These are phyloP conservation scores for Dicerorhinus sumatrensis DNA, from an alignment of 2,113 vertebrate species.

Conservation along the genomic window DNA sequence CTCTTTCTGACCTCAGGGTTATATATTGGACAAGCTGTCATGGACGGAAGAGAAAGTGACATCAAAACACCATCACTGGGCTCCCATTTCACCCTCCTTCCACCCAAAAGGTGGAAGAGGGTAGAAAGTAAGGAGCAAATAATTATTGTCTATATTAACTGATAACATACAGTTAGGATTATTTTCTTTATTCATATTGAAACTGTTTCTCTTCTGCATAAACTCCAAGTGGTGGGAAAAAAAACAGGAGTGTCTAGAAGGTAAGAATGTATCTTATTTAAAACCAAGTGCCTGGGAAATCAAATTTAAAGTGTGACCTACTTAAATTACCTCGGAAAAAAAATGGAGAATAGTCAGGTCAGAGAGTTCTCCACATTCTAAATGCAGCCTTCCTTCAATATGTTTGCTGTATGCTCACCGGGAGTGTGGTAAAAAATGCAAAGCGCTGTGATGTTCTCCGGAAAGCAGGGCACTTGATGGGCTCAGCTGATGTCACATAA, in stretches of 20 bases:
- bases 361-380: slow-evolving; percentile 20
- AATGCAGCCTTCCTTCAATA: neutral
- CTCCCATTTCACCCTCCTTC: neutral
- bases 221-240: neutral
- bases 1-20: neutral
- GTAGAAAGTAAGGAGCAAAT: neutral
- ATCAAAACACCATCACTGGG: neutral
- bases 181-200: slow-evolving; percentile 10
- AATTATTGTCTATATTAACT: neutral
- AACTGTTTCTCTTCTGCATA: slow-evolving; percentile 2
- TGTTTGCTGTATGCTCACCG: neutral
- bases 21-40: neutral
- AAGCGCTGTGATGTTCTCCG: neutral
- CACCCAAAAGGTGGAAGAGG: neutral
- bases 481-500: neutral
- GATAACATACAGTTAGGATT: neutral
- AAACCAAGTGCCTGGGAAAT: slow-evolving; percentile 68
- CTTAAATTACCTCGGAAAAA: slow-evolving; percentile 67
- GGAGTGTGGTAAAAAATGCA: slow-evolving; percentile 18
- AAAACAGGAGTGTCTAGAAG: slow-evolving; percentile 27
- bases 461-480: slow-evolving; percentile 26
- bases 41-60: neutral
- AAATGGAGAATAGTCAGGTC: slow-evolving; percentile 49
- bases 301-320: slow-evolving; percentile 75
- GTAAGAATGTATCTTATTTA: slow-evolving; percentile 68